These are phyloP conservation scores for Hippocampus abdominalis DNA, from an alignment of 2,113 vertebrate species.

Conservation along the genomic window DNA sequence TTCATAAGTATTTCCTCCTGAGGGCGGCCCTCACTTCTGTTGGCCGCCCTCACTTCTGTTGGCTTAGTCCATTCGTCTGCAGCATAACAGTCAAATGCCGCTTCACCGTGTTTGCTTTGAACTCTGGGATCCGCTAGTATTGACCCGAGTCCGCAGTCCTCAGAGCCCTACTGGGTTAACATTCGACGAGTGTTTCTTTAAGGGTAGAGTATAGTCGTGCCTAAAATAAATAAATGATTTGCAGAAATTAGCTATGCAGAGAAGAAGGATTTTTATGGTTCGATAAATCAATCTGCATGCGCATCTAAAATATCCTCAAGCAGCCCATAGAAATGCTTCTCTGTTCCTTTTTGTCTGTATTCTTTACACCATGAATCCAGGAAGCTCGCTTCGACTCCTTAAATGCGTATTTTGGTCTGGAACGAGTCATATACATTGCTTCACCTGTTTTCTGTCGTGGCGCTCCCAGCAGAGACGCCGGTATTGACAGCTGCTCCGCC, in stretches of 20 bases:
- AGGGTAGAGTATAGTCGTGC: neutral
- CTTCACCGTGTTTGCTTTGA: too few species aligned
- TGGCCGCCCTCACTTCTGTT: too few species aligned
- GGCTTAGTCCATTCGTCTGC: too few species aligned
- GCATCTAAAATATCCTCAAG: neutral
- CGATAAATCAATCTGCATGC: neutral
- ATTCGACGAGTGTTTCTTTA: too few species aligned
- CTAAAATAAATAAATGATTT: neutral
- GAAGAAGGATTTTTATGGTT: neutral
- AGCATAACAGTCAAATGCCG: too few species aligned
- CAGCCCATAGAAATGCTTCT: neutral
- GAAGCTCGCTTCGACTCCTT: constrained; percentile 23
- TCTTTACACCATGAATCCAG: neutral
- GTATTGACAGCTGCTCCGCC: constrained; percentile 46
- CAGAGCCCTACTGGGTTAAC: too few species aligned
- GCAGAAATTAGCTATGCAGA: neutral
- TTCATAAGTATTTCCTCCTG: too few species aligned
- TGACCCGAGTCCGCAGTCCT: too few species aligned
- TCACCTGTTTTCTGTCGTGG: constrained; percentile 47
- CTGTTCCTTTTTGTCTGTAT: neutral
- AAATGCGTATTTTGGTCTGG: constrained; percentile 41
- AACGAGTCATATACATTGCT: constrained; percentile 42
- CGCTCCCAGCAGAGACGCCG: constrained; percentile 39
- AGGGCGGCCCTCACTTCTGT: too few species aligned
- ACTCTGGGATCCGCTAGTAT: too few species aligned